Conservation (phyloP, 2,888 invertebrate genomes). For the Caenorhabditis sinica region DNA sequence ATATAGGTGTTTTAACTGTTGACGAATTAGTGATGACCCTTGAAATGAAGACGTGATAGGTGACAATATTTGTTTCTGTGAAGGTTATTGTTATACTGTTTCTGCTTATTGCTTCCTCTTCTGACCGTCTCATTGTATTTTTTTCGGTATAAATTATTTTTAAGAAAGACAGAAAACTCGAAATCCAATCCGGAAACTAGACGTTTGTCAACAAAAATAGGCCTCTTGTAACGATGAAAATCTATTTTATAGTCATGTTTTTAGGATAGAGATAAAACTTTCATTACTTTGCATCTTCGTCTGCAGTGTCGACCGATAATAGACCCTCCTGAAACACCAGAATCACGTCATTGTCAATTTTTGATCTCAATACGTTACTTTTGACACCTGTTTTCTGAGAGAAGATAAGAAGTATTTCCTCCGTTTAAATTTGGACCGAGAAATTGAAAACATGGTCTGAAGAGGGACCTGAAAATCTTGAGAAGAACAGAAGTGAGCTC, state of each 20-base stretch:
- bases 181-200: neutral
- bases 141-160: neutral
- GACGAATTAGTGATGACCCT: conserved; percentile 3
- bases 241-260: too few relatives aligned
- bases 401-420: neutral
- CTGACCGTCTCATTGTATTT: neutral
- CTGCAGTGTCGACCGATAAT: too few relatives aligned
- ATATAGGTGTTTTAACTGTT: neutral
- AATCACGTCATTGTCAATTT: neutral
- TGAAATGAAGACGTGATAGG: neutral
- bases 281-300: neutral
- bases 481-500: too few relatives aligned
- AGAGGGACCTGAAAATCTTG: too few relatives aligned
- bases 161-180: too few relatives aligned
- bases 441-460: neutral
- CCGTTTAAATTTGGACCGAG: neutral
- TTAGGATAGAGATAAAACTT: too few relatives aligned
- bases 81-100: neutral
- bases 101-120: neutral
- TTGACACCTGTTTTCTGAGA: neutral
- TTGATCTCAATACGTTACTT: conserved; percentile 4
- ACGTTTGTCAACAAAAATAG: too few relatives aligned
- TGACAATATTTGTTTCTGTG: neutral
- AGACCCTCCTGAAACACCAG: too few relatives aligned
- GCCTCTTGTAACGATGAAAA: too few relatives aligned